Evolutionary conservation across 2,888 invertebrate genomes (phyloP), one percentile per base, ranked within the genome.

Genomic region (Eilema sororculum): DNA sequence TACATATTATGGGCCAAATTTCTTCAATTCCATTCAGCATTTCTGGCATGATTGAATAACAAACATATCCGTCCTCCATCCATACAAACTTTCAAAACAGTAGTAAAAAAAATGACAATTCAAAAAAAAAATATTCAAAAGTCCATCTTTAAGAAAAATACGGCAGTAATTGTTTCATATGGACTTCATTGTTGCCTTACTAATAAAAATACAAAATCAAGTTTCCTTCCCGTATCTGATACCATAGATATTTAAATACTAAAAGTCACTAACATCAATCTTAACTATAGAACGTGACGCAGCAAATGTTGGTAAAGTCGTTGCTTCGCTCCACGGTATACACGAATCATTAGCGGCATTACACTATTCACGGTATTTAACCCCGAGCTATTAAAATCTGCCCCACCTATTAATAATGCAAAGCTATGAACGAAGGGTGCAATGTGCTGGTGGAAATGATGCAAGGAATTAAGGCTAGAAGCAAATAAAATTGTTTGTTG

Each of bases 331-430:
- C 41, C 41, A 4, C 41, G 41, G 9, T 41, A 41, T 65, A 2
- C 16, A 25, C 58, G 37, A 65, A 22, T 30, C 61, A 33, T 62
- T 67, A 67, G 61, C 56, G 61, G 61, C 61, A 68, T 41, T n/a
- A 22, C 22, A 66, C 28, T 30, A 52, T 46, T 52, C 24, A n/a
- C 24, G 28, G n/a, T 12, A 8, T 61, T 67, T 61, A 67, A 67
- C 52, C 30, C 46, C 57, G n/a, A 37, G 25, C 28, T 52, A 52
- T 60, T 68, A 57, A 37, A 37, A 41, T 57, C 68, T 41, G 37
- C 57, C 57, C 33, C 63, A 52, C 20, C 56, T 56, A 68, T 68
- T 63, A 63, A 22, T 28, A 20, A 41, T 62, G 52, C 37, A 20
- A 24, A 57, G 16, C 37, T 41, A 37, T 12, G 22, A 16, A 57